Percentiles rank a stretch among this genome's conserved stretches.
phyloP scores from a whole-genome alignment of 1,140 invertebrate genomes.

The Atta texana region DNA sequence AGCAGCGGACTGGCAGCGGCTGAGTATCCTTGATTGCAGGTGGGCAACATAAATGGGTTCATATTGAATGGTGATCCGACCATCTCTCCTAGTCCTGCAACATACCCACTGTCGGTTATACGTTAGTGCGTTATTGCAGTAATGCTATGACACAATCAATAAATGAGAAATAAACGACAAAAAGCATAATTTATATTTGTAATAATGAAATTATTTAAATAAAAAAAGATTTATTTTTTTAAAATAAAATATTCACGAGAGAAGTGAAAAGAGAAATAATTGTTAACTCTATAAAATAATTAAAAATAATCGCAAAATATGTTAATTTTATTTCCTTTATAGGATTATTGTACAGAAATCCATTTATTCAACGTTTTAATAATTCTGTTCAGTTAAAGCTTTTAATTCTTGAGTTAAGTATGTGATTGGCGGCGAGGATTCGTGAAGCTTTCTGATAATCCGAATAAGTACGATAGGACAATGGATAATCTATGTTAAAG shows the following conservation, averaged over 20 bases:
- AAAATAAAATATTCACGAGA: background rate
- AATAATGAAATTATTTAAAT: conserved; percentile 2
- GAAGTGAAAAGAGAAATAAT: background rate
- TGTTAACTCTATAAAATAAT: background rate
- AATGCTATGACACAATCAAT: conserved; percentile 21
- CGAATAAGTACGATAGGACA: background rate
- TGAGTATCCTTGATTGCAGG: conserved; percentile 94
- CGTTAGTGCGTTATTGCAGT: conserved; percentile 70
- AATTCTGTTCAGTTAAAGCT: background rate
- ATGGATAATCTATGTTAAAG: background rate
- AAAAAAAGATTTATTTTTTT: background rate
- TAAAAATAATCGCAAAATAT: background rate
- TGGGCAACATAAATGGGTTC: conserved; percentile 96
- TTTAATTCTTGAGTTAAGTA: conserved; percentile 7
- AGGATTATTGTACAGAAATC: background rate
- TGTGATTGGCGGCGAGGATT: background rate
- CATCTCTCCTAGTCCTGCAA: conserved; percentile 90
- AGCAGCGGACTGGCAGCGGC: conserved; percentile 92
- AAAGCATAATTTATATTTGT: background rate
- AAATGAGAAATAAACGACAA: conserved; percentile 25
- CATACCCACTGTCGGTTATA: conserved; percentile 82
- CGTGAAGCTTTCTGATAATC: conserved; percentile 8
- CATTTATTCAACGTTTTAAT: background rate
- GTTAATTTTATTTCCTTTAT: conserved; percentile 7
- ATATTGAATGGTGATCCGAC: conserved; percentile 94